Evolutionary conservation across 1,140 invertebrate species (phyloP), one percentile per base, ranked within the genome.

Genomic region (Amyelois transitella): DNA sequence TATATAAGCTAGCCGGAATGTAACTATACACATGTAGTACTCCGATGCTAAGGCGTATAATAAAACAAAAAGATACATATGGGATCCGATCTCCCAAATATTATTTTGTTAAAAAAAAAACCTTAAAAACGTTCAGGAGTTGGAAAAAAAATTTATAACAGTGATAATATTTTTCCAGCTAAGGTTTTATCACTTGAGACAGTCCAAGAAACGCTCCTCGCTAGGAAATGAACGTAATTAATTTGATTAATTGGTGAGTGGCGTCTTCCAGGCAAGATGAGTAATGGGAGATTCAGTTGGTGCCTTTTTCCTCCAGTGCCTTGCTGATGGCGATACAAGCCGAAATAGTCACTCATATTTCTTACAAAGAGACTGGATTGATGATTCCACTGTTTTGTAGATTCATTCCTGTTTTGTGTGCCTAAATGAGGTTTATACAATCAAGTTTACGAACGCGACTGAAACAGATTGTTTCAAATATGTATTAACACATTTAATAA

Each of bases 151-250:
- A n/a, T n/a, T n/a, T n/a, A n/a, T n/a, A n/a, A n/a, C n/a, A 8
- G 17, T 38, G 12, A 28, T 38, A 38, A 38, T 14, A 38, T 14
- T 14, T 14, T 38, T 14, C 32, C 17, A 14, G 12, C 5, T 14
- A 14, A 38, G 12, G 17, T 14, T 1, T 8, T 38, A 38, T 6
- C 12, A 38, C 32, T 38, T 38, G 32, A 6, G 32, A 1, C 12
- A 14, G n/a, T 38, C 17, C 8, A 14, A 38, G 32, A 38, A 38
- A 38, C n/a, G 32, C 67, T 66, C 66, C 70, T 62, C 64, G 62
- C 57, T 56, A 64, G 66, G 72, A 72, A 80, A 75, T 72, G 74
- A 75, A 75, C 68, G 75, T 75, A 80, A 80, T 77, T 80, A 80
- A 77, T 77, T 75, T 75, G 75, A 80, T 80, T 80, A 75, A 80